Percentiles rank a stretch among this genome's conserved stretches.
Evolutionary conservation across 1,140 invertebrate genomes (phyloP).

Genomic region (Formica exsecta): DNA sequence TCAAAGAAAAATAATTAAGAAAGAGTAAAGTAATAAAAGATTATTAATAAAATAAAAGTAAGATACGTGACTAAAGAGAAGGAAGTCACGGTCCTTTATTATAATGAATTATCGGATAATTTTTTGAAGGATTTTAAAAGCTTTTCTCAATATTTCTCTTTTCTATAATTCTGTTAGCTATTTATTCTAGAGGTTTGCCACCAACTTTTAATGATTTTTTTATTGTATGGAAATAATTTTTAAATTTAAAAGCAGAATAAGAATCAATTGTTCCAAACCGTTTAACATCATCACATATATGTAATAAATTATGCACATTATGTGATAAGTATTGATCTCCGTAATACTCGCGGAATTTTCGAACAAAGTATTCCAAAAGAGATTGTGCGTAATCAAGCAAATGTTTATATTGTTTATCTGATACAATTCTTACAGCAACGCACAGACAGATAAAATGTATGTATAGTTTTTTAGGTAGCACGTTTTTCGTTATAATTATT

Average conservation of each 20-base stretch:
- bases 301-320: conserved; percentile 1
- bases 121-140: not conserved
- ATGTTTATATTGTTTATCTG: conserved; percentile 18
- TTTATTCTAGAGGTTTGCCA: conserved; percentile 8
- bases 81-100: no score
- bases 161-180: conserved; percentile 18
- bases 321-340: conserved; percentile 24
- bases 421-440: conserved; percentile 28
- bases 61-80: no score
- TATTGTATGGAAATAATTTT: conserved; percentile 13
- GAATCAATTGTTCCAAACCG: conserved; percentile 13
- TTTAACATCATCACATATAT: conserved; percentile 7
- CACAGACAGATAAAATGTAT: not conserved
- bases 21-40: no score
- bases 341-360: not conserved
- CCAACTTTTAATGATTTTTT: not conserved
- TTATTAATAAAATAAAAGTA: no score
- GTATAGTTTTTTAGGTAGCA: conserved; percentile 4
- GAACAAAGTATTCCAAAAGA: conserved; percentile 10
- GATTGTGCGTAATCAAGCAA: conserved; percentile 8
- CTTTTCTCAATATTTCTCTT: not conserved
- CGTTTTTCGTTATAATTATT: conserved; percentile 6
- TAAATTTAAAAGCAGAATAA: conserved; percentile 9
- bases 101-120: conserved; percentile 20
- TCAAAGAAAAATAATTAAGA: no score